Evolutionary conservation across 2,888 invertebrate species (phyloP).

Genomic region (Heteromyza rotundicornis): DNA sequence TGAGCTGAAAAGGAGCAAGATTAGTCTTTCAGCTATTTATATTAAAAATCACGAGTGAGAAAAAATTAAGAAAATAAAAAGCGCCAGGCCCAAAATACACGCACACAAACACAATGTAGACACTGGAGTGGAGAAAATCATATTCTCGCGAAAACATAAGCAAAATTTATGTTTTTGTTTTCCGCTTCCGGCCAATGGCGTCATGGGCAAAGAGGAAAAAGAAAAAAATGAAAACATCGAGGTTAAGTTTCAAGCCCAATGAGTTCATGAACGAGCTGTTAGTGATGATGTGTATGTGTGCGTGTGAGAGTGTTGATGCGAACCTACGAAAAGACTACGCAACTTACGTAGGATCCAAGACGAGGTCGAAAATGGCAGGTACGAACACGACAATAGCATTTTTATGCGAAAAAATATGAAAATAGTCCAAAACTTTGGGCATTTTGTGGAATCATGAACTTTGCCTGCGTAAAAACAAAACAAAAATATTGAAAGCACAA

Average conservation of each 20-base stretch:
- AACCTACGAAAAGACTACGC: no score
- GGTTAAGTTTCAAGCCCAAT: slow-evolving; percentile 5
- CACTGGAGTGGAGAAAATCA: not conserved
- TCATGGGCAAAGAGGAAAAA: not conserved
- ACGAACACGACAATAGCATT: not conserved
- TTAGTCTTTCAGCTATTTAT: slow-evolving; percentile 13
- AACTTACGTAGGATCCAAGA: no score
- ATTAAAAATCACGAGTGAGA: not conserved
- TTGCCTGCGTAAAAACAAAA: no score
- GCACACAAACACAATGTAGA: no score
- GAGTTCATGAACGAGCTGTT: slow-evolving; percentile 12
- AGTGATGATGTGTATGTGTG: no score
- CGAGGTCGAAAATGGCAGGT: no score
- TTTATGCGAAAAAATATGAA: not conserved
- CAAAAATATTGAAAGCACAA: no score
- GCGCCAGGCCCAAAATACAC: no score
- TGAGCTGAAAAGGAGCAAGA: slow-evolving; percentile 24
- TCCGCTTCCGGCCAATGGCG: not conserved
- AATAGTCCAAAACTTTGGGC: not conserved
- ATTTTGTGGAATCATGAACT: not conserved
- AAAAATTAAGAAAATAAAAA: not conserved
- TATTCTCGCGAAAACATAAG: slow-evolving; percentile 11
- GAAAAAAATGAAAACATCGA: not conserved
- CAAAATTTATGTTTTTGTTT: slow-evolving; percentile 26
- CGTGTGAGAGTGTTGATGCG: no score